Conservation (phyloP, 1,140 invertebrate species). For the Phymorhynchus buccinoides region DNA sequence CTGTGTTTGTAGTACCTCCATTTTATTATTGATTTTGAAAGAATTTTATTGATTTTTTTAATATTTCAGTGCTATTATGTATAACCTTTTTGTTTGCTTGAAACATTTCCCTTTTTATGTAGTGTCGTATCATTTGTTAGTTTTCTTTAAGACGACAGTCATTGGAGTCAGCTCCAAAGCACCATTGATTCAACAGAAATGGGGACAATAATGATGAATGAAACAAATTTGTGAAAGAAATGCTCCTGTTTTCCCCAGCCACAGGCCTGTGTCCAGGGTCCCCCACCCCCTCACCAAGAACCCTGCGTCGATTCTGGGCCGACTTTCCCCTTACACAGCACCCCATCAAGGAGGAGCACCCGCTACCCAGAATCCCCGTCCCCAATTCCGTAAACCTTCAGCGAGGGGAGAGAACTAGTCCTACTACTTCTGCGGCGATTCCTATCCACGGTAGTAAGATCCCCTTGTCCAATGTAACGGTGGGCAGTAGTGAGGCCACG, state of each 20-base stretch:
- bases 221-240: background rate
- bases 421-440: slow-evolving; percentile 18
- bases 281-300: slow-evolving; percentile 38
- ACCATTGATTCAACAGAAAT: background rate
- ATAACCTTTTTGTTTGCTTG: no score
- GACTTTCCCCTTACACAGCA: slow-evolving; percentile 58
- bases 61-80: no score
- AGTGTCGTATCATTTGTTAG: no score
- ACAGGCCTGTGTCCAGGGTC: slow-evolving; percentile 38
- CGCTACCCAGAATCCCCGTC: slow-evolving; percentile 52
- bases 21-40: no score
- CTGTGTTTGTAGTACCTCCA: no score
- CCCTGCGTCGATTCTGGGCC: slow-evolving; percentile 58
- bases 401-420: slow-evolving; percentile 24
- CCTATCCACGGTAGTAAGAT: slow-evolving; percentile 37
- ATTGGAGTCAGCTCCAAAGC: background rate
- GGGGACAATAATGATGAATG: background rate
- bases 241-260: slow-evolving; percentile 26
- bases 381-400: slow-evolving; percentile 29
- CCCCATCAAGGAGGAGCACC: slow-evolving; percentile 56
- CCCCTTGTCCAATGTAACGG: slow-evolving; percentile 18
- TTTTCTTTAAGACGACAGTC: no score
- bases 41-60: no score
- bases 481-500: slow-evolving; percentile 10
- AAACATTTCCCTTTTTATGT: no score